These are phyloP conservation scores for Dicyrtomina minuta DNA, from an alignment of 2,888 invertebrate species.

Conservation along the genomic window DNA sequence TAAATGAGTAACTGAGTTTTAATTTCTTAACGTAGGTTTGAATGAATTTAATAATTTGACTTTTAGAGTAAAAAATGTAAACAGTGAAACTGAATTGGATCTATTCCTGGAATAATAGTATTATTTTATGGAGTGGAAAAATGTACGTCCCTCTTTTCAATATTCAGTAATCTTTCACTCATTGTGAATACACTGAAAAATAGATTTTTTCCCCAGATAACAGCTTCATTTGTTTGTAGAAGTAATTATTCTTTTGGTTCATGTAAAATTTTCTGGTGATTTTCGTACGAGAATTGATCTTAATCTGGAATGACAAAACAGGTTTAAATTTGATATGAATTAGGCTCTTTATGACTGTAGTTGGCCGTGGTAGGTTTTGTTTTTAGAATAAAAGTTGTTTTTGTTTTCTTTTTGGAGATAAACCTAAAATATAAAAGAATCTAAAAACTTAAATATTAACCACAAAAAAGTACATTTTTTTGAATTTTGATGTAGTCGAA, in stretches of 20 bases:
- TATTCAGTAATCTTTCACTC: constrained; percentile 1
- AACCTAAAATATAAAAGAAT: constrained; percentile 14
- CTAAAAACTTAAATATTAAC: background rate
- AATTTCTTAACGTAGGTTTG: too few species aligned
- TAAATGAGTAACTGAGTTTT: too few species aligned
- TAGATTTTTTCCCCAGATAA: too few species aligned
- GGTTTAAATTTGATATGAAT: constrained; percentile 16
- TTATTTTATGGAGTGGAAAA: constrained; percentile 24
- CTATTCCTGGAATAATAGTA: too few species aligned
- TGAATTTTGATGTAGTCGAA: constrained; percentile 31
- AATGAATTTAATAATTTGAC: too few species aligned
- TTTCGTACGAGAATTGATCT: background rate
- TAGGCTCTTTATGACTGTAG: background rate
- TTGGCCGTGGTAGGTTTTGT: constrained; percentile 6
- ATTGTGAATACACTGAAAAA: too few species aligned
- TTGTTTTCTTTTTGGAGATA: constrained; percentile 3
- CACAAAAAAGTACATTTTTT: constrained; percentile 26
- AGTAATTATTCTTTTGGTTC: constrained; percentile 7
- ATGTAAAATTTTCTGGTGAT: constrained; percentile 11
- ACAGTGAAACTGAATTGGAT: too few species aligned
- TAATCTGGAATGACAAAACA: background rate
- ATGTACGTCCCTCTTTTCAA: constrained; percentile 13
- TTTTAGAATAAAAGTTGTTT: constrained; percentile 4
- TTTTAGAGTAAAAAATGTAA: too few species aligned
- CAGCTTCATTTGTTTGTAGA: too few species aligned